Evolutionary conservation across 2,888 invertebrate species (phyloP).

Genomic region (Trissonchulus sp.): DNA sequence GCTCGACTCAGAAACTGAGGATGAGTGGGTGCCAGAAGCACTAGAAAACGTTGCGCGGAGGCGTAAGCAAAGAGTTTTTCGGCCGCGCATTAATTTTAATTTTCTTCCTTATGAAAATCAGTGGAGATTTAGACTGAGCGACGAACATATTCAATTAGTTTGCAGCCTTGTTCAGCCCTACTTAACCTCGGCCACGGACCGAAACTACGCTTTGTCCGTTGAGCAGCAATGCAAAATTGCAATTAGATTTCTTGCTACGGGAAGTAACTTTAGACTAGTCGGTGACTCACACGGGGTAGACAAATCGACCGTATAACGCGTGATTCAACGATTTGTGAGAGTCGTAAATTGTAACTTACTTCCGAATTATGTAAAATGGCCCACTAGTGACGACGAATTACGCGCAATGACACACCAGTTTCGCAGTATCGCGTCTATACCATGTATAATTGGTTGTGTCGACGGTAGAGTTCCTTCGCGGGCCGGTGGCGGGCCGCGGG

Average conservation of each 20-base stretch:
- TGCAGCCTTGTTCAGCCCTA: not conserved
- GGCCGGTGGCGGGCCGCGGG: too few relatives aligned
- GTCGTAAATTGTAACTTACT: not conserved
- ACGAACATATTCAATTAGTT: conserved; percentile 11
- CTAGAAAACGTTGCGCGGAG: not conserved
- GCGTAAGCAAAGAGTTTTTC: conserved; percentile 21
- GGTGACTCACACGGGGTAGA: conserved; percentile 16
- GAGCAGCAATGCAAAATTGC: not conserved
- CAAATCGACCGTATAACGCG: conserved; percentile 1
- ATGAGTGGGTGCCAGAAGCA: not conserved
- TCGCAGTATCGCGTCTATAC: not conserved
- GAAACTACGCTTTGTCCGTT: not conserved
- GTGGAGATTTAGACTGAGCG: conserved; percentile 8
- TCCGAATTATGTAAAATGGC: conserved; percentile 15
- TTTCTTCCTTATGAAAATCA: not conserved
- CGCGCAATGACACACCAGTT: not conserved
- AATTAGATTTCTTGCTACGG: not conserved
- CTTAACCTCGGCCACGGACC: not conserved
- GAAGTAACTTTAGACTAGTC: not conserved
- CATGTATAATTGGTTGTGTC: conserved; percentile 24
- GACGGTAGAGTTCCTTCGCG: too few relatives aligned
- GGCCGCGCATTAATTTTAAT: conserved; percentile 24
- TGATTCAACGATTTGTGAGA: not conserved
- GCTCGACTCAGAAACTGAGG: not conserved
- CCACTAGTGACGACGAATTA: not conserved